Base-by-base conservation (phyloP, 2,888 invertebrate genomes). In the Halictus ligatus region DNA sequence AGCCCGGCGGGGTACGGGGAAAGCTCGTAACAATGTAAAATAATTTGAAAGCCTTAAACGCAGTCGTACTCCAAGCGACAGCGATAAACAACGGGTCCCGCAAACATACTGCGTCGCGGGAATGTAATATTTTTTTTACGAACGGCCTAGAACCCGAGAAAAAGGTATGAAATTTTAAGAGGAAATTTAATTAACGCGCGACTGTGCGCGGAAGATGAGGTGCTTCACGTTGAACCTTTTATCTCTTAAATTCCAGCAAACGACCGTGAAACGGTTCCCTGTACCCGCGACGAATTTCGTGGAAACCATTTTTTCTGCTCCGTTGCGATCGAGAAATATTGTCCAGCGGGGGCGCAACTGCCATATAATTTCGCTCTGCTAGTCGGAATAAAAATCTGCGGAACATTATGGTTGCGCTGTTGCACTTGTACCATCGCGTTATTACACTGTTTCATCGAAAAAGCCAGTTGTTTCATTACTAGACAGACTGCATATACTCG, bases 121-220 rank as follows among this genome's bases (percentile, higher is more conserved):
- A 13, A 29, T 21, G 21, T 25, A 40, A 50, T 50, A 50, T 50
- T 67, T 75, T 75, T 67, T 75, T 80, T 54, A 3, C 25, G 40
- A 50, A 75, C 10, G 67, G 74, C 21, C 25, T 15, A 8, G 29
- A 29, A 6, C 6, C 46, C 21, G 54, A 2, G 10, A 3, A 48
- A 25, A 64, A 75, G 58, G 78, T 73, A 60, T 60, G 71, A 35
- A 71, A 78, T 74, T 71, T 43, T 40, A 50, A 78, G 48, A 71
- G 84, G 54, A 84, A 78, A 78, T 84, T 84, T 84, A 75, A 84
- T 84, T 84, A 84, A 72, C 84, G 60, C 15, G 46, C 43, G 46
- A 64, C 43, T 64, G 76, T 58, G 74, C 46, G 46, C 15, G 21
- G 46, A 58, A 58, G 73, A 81, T 74, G 60, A 77, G 64, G 43